Evolutionary conservation across 2,888 invertebrate genomes (phyloP), one percentile per base, ranked within the genome.

Genomic region (Melinaea marsaeus): DNA sequence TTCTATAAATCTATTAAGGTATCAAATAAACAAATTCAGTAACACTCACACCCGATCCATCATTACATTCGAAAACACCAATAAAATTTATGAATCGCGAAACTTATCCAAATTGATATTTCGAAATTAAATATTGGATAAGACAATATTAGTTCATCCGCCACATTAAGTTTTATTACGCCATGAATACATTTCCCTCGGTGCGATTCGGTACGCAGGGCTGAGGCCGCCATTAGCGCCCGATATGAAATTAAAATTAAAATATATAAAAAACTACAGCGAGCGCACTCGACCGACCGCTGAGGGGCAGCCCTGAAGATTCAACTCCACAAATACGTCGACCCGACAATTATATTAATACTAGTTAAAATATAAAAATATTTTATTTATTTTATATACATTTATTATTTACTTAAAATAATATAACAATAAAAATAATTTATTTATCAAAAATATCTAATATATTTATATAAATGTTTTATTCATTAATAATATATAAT

Each of bases 201-300:
- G 79, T 73, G 75, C 83, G 81, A 90, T 90, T 90, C 86, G 89
- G 81, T 81, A 87, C 87, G 90, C 90, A 87, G 88, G 88, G 90
- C 88, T 88, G 88, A 75, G 79, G 84, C 72, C 81, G 80, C 89
- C 86, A 90, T 90, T 90, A 90, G 83, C 88, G 82, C 88, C 81
- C 85, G 88, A 89, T 90, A 90, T 90, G 88, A 90, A 90, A 90
- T 90, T 89, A 88, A 90, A 90, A 90, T 90, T 90, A 89, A 90
- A 90, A 90, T 89, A 89, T 86, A 89, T 86, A 90, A 90, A 90
- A 89, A 83, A 84, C 81, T 83, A 76, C 82, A 78, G 78, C 74
- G 82, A 89, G 89, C 77, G 86, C 89, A 81, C 88, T 90, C 84
- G 73, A 86, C 85, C 85, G 84, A 90, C 90, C 90, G 82, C 90